These are phyloP conservation scores for Marronus borbonicus DNA, from an alignment of 2,888 invertebrate genomes.

Conservation along the genomic window DNA sequence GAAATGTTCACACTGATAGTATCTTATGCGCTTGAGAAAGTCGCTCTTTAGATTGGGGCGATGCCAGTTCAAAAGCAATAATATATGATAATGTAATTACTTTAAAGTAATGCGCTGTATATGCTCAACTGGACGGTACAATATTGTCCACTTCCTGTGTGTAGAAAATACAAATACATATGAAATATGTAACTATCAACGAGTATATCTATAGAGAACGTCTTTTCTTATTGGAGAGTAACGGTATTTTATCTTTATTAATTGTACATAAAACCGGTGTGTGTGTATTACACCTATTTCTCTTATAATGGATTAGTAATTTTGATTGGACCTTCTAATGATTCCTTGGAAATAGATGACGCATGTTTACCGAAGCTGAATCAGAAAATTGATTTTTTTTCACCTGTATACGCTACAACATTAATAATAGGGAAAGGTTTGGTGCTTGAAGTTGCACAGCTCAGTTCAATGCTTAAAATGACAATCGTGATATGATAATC, in stretches of 20 bases:
- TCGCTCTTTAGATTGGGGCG: background rate
- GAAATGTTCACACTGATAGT: background rate
- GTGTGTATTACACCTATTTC: background rate
- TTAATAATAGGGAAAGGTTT: background rate
- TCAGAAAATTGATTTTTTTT: slow-evolving; percentile 28
- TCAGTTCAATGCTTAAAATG: background rate
- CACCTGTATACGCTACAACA: background rate
- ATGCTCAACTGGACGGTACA: slow-evolving; percentile 31
- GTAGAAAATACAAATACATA: slow-evolving; percentile 33
- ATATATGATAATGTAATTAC: slow-evolving; percentile 41
- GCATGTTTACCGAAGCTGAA: background rate
- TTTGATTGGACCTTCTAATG: slow-evolving; percentile 11
- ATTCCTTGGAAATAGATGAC: slow-evolving; percentile 22
- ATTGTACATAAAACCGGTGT: slow-evolving; percentile 1
- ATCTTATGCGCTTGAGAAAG: background rate
- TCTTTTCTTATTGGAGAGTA: background rate
- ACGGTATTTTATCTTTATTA: slow-evolving; percentile 6
- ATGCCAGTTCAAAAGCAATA: background rate
- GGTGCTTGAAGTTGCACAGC: slow-evolving; percentile 1
- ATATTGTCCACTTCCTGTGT: slow-evolving; percentile 38
- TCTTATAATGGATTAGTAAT: slow-evolving; percentile 29
- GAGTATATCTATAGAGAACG: background rate
- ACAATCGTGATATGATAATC: slow-evolving; percentile 33
- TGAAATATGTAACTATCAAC: slow-evolving; percentile 10
- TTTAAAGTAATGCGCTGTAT: slow-evolving; percentile 29